phyloP scores from a whole-genome alignment of 2,888 invertebrate species.

The Eupithecia insigniata region DNA sequence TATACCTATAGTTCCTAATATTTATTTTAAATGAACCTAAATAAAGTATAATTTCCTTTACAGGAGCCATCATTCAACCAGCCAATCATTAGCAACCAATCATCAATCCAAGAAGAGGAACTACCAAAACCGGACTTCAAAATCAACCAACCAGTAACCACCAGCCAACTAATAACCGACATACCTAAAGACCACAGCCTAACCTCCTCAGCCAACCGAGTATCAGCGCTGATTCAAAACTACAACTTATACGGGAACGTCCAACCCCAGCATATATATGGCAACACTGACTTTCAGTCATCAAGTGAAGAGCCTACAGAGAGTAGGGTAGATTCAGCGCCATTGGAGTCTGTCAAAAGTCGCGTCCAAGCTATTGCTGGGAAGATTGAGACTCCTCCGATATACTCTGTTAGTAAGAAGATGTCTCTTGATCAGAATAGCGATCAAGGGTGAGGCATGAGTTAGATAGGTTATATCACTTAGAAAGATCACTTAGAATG shows the following conservation, averaged over 20 bases:
- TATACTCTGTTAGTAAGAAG: slow-evolving; percentile 79
- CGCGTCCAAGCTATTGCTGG: slow-evolving; percentile 75
- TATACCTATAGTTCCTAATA: too few species aligned
- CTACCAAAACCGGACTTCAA: slow-evolving; percentile 76
- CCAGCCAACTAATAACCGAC: slow-evolving; percentile 55
- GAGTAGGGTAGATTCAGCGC: slow-evolving; percentile 67
- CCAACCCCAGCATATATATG: slow-evolving; percentile 76
- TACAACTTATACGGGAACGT: slow-evolving; percentile 79
- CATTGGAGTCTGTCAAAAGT: slow-evolving; percentile 76
- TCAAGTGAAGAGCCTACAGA: slow-evolving; percentile 60
- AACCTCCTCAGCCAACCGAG: slow-evolving; percentile 71
- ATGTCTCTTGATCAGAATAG: slow-evolving; percentile 69
- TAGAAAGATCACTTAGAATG: not conserved
- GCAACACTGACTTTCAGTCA: slow-evolving; percentile 72
- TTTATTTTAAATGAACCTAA: too few species aligned
- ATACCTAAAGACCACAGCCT: slow-evolving; percentile 73
- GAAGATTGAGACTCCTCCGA: slow-evolving; percentile 71
- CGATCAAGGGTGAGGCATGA: slow-evolving; percentile 64
- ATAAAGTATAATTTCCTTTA: not conserved
- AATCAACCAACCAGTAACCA: slow-evolving; percentile 80
- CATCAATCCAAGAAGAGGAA: slow-evolving; percentile 67
- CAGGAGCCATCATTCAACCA: slow-evolving; percentile 24
- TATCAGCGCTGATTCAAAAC: slow-evolving; percentile 77
- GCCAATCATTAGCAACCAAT: slow-evolving; percentile 59
- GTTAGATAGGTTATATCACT: not conserved